A percentile compares a stretch with the other conserved stretches of the same genome.
These are phyloP conservation scores for Asteroscopus sphinx DNA, from an alignment of 2,888 invertebrate genomes.

Conservation along the genomic window DNA sequence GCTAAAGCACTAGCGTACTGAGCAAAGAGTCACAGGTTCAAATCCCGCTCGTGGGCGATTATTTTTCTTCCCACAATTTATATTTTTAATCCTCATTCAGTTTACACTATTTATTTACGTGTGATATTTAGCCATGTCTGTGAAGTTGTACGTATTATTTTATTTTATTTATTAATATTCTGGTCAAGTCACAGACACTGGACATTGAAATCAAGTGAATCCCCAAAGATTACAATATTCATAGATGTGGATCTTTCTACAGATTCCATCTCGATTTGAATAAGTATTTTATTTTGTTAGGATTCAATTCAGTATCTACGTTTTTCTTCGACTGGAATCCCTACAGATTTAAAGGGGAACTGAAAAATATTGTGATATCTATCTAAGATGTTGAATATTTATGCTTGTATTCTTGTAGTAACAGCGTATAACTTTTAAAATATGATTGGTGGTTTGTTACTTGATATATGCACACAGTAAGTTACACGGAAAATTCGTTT, in stretches of 20 bases:
- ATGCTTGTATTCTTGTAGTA: not conserved
- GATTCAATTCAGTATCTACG: slow-evolving; percentile 21
- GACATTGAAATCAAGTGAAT: slow-evolving; percentile 28
- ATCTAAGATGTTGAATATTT: slow-evolving; percentile 11
- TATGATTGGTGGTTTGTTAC: too few species aligned
- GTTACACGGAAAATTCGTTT: too few species aligned
- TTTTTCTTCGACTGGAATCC: slow-evolving; percentile 12
- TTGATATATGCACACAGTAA: too few species aligned
- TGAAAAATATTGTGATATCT: slow-evolving; percentile 6
- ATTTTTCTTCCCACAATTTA: too few species aligned
- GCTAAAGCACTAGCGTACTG: too few species aligned
- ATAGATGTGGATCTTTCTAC: slow-evolving; percentile 11
- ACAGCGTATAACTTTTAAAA: not conserved
- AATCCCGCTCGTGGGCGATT: too few species aligned
- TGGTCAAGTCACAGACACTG: slow-evolving; percentile 18
- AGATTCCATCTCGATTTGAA: slow-evolving; percentile 24
- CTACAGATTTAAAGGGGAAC: slow-evolving; percentile 12
- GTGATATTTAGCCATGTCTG: too few species aligned
- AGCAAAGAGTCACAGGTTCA: too few species aligned
- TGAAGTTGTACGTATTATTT: too few species aligned
- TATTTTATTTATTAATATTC: too few species aligned
- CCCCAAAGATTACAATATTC: slow-evolving; percentile 20
- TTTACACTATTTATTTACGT: too few species aligned
- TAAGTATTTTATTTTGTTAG: slow-evolving; percentile 41
- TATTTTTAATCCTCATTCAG: too few species aligned